These are phyloP conservation scores for Eurytoma californica DNA, from an alignment of 2,888 invertebrate species.

Conservation along the genomic window DNA sequence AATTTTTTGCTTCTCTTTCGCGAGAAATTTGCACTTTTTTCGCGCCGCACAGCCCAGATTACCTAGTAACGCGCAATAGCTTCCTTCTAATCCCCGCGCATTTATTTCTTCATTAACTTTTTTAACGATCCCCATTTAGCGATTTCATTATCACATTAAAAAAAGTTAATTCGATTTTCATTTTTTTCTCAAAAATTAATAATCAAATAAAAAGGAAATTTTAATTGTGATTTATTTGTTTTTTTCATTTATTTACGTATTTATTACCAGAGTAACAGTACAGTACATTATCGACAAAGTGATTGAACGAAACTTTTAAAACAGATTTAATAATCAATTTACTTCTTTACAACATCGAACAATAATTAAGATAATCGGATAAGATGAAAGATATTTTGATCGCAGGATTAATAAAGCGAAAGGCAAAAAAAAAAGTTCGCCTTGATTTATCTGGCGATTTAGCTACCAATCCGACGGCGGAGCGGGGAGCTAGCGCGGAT, in stretches of 20 bases:
- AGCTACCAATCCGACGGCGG: neutral
- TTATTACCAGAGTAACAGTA: too few relatives aligned
- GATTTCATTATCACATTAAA: neutral
- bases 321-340: neutral
- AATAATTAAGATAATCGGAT: neutral
- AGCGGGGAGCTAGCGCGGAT: conserved; percentile 1
- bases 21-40: conserved; percentile 27
- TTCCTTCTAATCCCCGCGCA: conserved; percentile 16
- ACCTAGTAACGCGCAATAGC: conserved; percentile 9
- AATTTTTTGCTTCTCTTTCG: neutral
- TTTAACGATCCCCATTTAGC: conserved; percentile 20
- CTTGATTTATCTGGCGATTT: conserved; percentile 22
- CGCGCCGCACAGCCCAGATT: conserved; percentile 6
- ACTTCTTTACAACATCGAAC: neutral
- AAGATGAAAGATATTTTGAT: neutral
- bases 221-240: too few relatives aligned
- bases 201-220: too few relatives aligned
- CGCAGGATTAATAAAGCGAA: neutral
- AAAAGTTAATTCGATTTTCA: neutral
- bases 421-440: neutral
- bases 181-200: neutral
- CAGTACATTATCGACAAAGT: too few relatives aligned
- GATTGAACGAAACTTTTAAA: neutral
- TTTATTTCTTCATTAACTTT: conserved; percentile 34
- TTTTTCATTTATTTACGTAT: too few relatives aligned